phyloP scores from a whole-genome alignment of 2,797 vertebrate species.

The Geotrypetes seraphini region DNA sequence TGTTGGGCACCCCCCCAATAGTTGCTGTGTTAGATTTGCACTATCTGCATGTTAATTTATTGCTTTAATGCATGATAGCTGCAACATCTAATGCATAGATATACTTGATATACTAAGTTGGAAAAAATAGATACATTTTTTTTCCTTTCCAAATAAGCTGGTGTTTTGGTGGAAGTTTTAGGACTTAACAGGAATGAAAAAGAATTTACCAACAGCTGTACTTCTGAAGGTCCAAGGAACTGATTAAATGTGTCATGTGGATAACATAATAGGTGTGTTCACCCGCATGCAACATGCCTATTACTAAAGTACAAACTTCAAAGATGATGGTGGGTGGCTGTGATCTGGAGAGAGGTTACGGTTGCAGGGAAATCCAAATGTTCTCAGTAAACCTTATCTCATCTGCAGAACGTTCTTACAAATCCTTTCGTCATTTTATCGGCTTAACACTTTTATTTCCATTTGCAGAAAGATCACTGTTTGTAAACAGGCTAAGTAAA shows the following conservation, averaged over 20 bases:
- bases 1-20: too few relatives aligned
- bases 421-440: slow-evolving; percentile 24
- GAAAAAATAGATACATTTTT: too few relatives aligned
- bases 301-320: slow-evolving; percentile 24
- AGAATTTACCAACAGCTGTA: slow-evolving; percentile 53
- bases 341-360: slow-evolving; percentile 13
- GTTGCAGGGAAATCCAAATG: slow-evolving; percentile 10
- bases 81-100: too few relatives aligned
- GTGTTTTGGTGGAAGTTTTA: slow-evolving; percentile 50
- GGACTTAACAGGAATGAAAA: slow-evolving; percentile 54
- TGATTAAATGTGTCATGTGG: slow-evolving; percentile 43
- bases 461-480: slow-evolving; percentile 20
- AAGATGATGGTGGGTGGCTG: slow-evolving; percentile 25
- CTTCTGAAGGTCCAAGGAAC: slow-evolving; percentile 47
- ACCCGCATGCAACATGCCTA: background rate
- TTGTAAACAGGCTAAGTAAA: slow-evolving; percentile 44
- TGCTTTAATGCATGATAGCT: too few relatives aligned
- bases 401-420: slow-evolving; percentile 22
- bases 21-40: too few relatives aligned
- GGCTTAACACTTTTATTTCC: slow-evolving; percentile 34
- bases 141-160: slow-evolving; percentile 46
- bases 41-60: too few relatives aligned
- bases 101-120: too few relatives aligned
- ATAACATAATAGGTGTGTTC: slow-evolving; percentile 40
- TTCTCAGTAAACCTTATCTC: slow-evolving; percentile 25